Percentiles rank a stretch among this genome's conserved stretches.
Evolutionary conservation across 2,113 vertebrate species (phyloP).

Genomic region (Fulica atra): DNA sequence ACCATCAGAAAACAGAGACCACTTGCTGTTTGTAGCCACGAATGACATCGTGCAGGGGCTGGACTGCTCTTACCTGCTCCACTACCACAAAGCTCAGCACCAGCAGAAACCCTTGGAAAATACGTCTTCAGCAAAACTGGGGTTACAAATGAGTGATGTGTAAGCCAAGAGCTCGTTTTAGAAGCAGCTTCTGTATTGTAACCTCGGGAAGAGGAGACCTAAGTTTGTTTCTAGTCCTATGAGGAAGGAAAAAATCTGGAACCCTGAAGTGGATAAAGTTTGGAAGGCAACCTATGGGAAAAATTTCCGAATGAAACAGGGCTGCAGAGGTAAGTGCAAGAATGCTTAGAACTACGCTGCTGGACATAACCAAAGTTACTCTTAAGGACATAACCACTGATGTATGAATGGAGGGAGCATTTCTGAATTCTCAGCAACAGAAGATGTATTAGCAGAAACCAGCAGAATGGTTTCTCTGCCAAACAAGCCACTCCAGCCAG

Average conservation of each 20-base stretch:
- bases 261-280: not conserved
- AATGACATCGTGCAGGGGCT: not conserved
- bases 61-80: not conserved
- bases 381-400: not conserved
- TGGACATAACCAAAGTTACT: not conserved
- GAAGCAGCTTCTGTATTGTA: not conserved
- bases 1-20: not conserved
- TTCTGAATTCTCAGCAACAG: not conserved
- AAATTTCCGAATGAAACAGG: not conserved
- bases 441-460: not conserved
- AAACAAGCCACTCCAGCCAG: not conserved
- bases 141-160: not conserved
- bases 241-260: not conserved
- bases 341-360: not conserved
- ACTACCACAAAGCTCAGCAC: not conserved
- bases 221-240: not conserved
- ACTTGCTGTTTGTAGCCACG: not conserved
- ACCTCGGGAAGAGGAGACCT: not conserved
- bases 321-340: not conserved
- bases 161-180: not conserved
- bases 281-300: not conserved
- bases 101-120: accelerated
- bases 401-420: accelerated
- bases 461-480: not conserved
- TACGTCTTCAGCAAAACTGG: not conserved